Evolutionary conservation across 2,888 invertebrate genomes (phyloP).

Genomic region (Trypoxylon attenuatum): DNA sequence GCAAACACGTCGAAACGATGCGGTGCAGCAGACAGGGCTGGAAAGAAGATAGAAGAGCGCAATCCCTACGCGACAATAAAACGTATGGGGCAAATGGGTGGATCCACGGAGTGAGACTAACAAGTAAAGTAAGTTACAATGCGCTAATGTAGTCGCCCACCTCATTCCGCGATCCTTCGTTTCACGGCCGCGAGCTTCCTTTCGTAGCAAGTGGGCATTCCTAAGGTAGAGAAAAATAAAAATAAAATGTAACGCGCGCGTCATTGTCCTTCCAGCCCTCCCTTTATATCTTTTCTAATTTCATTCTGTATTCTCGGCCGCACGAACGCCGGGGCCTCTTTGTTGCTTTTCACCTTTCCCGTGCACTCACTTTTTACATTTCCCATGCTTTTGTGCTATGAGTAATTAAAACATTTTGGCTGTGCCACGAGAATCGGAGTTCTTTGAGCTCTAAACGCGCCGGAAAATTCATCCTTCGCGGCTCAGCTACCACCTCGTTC

Average conservation of each 20-base stretch:
- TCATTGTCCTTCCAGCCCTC: constrained; percentile 38
- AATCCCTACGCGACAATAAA: too few relatives aligned
- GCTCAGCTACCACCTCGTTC: not conserved
- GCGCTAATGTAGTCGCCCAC: too few relatives aligned
- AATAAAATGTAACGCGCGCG: constrained; percentile 25
- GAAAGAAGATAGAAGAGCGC: too few relatives aligned
- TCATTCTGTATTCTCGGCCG: constrained; percentile 50
- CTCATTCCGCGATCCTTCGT: not conserved
- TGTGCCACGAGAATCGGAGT: constrained; percentile 45
- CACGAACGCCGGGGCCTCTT: constrained; percentile 29
- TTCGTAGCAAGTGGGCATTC: constrained; percentile 19
- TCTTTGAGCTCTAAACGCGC: constrained; percentile 58
- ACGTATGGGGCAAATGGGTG: too few relatives aligned
- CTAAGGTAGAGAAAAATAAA: constrained; percentile 4
- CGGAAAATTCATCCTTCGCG: constrained; percentile 54
- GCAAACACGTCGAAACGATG: not conserved
- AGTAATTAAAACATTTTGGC: constrained; percentile 68
- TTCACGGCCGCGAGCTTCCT: not conserved
- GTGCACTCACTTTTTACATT: constrained; percentile 42
- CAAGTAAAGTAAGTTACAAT: too few relatives aligned
- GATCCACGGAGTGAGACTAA: too few relatives aligned
- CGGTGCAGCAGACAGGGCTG: too few relatives aligned
- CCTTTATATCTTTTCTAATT: constrained; percentile 44
- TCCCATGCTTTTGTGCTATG: constrained; percentile 59
- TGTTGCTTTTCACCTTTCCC: constrained; percentile 49